phyloP scores from a whole-genome alignment of 2,113 vertebrate genomes.

The Trogon melanurus region DNA sequence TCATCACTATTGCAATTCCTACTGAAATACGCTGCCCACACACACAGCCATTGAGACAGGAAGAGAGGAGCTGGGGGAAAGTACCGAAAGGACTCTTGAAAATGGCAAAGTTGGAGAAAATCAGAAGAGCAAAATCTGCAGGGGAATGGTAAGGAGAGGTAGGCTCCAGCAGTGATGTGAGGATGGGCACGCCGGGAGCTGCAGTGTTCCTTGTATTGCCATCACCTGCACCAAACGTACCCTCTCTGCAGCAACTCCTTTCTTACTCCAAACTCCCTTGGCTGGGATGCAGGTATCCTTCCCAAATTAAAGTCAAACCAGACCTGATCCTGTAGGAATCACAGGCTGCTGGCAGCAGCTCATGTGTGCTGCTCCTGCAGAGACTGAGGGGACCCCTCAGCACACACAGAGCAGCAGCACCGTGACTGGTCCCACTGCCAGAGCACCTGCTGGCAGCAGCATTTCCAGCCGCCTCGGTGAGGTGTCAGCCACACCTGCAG shows the following conservation, averaged over 20 bases:
- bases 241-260: background rate
- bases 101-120: background rate
- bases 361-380: accelerated
- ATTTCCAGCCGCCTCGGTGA: background rate
- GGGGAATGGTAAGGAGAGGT: background rate
- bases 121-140: background rate
- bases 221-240: background rate
- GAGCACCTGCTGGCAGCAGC: accelerated
- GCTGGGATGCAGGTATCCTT: background rate
- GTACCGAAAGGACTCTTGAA: background rate
- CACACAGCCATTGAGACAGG: background rate
- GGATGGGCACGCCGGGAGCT: background rate
- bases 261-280: background rate
- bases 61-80: background rate
- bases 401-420: background rate
- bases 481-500: background rate
- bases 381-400: background rate
- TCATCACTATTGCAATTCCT: background rate
- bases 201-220: background rate
- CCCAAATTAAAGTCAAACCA: background rate
- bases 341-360: background rate
- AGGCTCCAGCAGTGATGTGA: accelerated
- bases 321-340: background rate
- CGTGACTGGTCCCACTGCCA: accelerated
- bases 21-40: background rate